Evolutionary conservation across 2,797 vertebrate genomes (phyloP).

Genomic region (Apogon hyalosoma): DNA sequence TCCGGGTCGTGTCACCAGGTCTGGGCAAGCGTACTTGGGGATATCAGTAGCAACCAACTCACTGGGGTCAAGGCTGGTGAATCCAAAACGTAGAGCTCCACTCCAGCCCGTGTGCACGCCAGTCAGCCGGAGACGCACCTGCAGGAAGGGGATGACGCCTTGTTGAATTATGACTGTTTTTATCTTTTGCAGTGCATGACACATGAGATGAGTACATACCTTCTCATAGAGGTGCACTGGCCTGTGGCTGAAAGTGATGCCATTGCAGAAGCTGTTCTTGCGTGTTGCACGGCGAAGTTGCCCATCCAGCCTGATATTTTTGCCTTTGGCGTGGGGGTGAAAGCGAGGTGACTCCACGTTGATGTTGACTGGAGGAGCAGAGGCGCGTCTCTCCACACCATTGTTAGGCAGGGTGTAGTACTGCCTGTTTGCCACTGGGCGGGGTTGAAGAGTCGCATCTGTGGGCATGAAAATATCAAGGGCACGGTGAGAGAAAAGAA

Average conservation of each 20-base stretch:
- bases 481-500: constrained; percentile 6
- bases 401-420: constrained; percentile 90
- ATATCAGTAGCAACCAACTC: constrained; percentile 92
- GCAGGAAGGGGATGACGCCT: background rate
- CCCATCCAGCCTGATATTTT: constrained; percentile 94
- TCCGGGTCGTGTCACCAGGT: constrained; percentile 95
- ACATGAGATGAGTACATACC: constrained; percentile 51
- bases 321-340: constrained; percentile 96
- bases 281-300: constrained; percentile 93
- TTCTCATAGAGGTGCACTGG: constrained; percentile 97
- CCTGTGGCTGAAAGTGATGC: constrained; percentile 95
- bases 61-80: constrained; percentile 94
- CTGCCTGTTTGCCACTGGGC: constrained; percentile 89
- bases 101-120: constrained; percentile 97
- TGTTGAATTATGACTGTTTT: background rate
- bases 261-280: constrained; percentile 98
- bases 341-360: constrained; percentile 91
- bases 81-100: constrained; percentile 95
- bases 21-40: constrained; percentile 98
- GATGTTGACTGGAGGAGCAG: constrained; percentile 78
- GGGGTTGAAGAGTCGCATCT: constrained; percentile 91
- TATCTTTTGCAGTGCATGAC: background rate
- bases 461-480: constrained; percentile 48
- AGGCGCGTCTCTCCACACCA: constrained; percentile 86
- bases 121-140: constrained; percentile 92